A percentile compares a stretch with the other conserved stretches of the same genome.
These are phyloP conservation scores for Pachypeltis micranthus DNA, from an alignment of 1,140 invertebrate species.

Conservation along the genomic window DNA sequence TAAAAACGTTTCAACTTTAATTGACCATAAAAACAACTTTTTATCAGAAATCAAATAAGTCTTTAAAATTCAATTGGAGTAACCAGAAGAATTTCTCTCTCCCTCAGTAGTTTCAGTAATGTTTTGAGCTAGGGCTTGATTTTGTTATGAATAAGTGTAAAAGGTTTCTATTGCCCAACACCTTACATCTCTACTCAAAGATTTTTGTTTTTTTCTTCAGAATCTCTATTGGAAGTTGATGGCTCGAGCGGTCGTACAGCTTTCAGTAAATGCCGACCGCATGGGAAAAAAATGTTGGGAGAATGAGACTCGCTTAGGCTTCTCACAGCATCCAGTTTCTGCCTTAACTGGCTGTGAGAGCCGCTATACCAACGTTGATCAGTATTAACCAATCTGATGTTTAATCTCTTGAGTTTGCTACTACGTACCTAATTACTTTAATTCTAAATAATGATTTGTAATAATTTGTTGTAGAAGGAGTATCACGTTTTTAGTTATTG, in stretches of 20 bases:
- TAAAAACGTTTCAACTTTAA: no score
- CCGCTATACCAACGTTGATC: no score
- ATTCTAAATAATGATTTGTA: no score
- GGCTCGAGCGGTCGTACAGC: slow-evolving; percentile 32
- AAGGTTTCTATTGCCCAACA: not conserved
- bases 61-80: not conserved
- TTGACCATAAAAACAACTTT: not conserved
- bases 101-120: not conserved
- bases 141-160: not conserved
- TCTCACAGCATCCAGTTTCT: slow-evolving; percentile 20
- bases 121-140: not conserved
- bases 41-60: slow-evolving; percentile 19
- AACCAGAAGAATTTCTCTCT: slow-evolving; percentile 16
- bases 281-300: slow-evolving; percentile 27
- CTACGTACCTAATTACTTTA: no score
- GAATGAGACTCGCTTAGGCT: slow-evolving; percentile 24
- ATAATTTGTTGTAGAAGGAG: no score
- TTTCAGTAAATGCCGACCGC: slow-evolving; percentile 32
- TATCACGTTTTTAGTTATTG: no score
- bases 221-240: slow-evolving; percentile 30
- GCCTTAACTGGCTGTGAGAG: slow-evolving; percentile 22
- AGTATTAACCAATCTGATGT: no score
- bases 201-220: slow-evolving; percentile 16
- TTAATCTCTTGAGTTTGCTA: no score
- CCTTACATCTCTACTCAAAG: not conserved